Percentiles rank a stretch among this genome's conserved stretches.
Evolutionary conservation across 2,797 vertebrate genomes (phyloP).

Genomic region (Takifugu ocellatus): DNA sequence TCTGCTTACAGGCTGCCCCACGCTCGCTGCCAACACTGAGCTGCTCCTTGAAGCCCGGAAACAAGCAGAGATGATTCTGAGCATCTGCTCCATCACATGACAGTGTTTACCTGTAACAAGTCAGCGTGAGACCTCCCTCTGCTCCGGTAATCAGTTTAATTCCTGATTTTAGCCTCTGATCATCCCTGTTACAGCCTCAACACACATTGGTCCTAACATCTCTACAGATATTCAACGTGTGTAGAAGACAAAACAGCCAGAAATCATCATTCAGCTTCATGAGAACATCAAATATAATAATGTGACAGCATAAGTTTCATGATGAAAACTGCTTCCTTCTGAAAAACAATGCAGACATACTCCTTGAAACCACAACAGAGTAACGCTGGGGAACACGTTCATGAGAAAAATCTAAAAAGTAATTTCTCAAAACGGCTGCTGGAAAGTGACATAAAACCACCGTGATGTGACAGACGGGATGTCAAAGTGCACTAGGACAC

Average conservation of each 20-base stretch:
- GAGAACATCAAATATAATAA: no score
- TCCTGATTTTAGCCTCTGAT: no score
- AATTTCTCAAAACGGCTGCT: background rate
- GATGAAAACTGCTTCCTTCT: background rate
- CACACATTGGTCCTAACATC: no score
- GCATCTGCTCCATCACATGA: constrained; percentile 9
- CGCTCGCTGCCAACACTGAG: constrained; percentile 40
- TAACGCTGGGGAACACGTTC: no score
- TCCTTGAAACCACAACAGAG: background rate
- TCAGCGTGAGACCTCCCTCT: background rate
- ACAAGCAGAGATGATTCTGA: constrained; percentile 3
- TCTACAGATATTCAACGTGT: no score
- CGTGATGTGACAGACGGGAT: constrained; percentile 9
- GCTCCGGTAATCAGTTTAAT: background rate
- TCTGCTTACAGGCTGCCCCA: constrained; percentile 49
- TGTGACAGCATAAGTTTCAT: no score
- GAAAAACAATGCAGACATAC: background rate
- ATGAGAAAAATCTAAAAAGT: no score
- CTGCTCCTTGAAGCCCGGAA: constrained; percentile 33
- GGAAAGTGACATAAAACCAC: constrained; percentile 12
- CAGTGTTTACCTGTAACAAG: constrained; percentile 6
- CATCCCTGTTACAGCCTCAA: no score
- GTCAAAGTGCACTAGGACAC: constrained; percentile 39
- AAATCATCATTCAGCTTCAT: no score
- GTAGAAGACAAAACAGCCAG: no score